A percentile compares a stretch with the other conserved stretches of the same genome.
These are phyloP conservation scores for Idaea biselata DNA, from an alignment of 2,888 invertebrate species.

Conservation along the genomic window DNA sequence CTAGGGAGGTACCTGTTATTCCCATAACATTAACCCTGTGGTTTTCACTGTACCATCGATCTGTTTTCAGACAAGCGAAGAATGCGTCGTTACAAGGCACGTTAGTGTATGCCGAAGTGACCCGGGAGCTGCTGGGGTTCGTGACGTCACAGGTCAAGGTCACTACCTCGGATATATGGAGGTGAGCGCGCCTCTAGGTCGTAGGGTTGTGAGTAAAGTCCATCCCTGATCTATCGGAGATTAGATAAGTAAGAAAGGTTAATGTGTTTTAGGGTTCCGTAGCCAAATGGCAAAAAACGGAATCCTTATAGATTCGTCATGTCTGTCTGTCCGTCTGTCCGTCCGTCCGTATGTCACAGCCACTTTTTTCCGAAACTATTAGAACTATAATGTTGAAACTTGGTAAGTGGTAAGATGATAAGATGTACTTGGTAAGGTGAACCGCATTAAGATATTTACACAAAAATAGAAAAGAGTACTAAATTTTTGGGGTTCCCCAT, in stretches of 20 bases:
- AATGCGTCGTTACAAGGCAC: constrained; percentile 44
- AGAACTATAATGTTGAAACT: too few species aligned
- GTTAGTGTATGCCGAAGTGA: constrained; percentile 59
- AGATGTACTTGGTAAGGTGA: too few species aligned
- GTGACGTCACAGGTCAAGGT: constrained; percentile 52
- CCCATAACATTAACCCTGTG: not conserved
- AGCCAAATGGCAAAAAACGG: too few species aligned
- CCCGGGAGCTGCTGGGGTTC: constrained; percentile 47
- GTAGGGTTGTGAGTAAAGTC: not conserved
- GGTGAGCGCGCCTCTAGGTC: constrained; percentile 43
- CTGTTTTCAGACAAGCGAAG: constrained; percentile 47
- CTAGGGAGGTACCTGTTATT: not conserved
- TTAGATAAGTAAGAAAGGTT: not conserved
- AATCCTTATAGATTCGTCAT: too few species aligned
- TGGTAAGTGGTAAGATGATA: too few species aligned
- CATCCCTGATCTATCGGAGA: not conserved
- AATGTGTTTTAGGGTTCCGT: too few species aligned
- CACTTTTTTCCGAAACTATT: too few species aligned
- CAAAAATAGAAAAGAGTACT: too few species aligned
- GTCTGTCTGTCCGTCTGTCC: too few species aligned
- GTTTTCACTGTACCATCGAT: not conserved
- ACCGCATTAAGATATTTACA: too few species aligned
- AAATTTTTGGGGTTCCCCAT: too few species aligned
- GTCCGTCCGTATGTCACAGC: too few species aligned
- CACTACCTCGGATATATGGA: constrained; percentile 56